Conservation (phyloP, 2,113 vertebrate species). For the Myrmecophaga tridactyla region DNA sequence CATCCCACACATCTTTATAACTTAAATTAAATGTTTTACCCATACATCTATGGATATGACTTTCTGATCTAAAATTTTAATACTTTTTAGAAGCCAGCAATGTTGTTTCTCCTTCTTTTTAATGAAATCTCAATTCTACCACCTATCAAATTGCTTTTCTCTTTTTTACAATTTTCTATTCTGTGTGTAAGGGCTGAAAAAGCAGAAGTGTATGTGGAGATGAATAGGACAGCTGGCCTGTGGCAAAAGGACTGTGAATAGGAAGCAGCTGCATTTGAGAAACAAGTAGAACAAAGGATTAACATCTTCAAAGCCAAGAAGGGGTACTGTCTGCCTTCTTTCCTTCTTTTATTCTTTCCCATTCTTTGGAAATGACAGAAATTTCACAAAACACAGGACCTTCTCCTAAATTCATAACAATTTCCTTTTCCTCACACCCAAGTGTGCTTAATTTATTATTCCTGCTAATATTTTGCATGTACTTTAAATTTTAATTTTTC, state of each 20-base stretch:
- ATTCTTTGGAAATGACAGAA: background rate
- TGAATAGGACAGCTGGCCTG: background rate
- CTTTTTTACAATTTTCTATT: background rate
- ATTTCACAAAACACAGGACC: slow-evolving; percentile 8
- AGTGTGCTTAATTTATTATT: slow-evolving; percentile 20
- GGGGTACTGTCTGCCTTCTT: background rate
- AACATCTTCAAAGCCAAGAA: slow-evolving; percentile 33
- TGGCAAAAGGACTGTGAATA: background rate
- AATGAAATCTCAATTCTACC: background rate
- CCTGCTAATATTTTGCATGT: slow-evolving; percentile 27
- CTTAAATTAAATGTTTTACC: background rate
- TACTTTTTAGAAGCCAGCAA: background rate
- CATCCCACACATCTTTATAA: background rate
- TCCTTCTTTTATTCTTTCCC: background rate
- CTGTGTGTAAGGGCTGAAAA: background rate
- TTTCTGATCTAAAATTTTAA: background rate
- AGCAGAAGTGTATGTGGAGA: background rate
- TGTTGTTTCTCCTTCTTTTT: background rate
- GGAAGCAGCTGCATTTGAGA: background rate
- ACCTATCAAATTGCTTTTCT: background rate
- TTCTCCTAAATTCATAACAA: slow-evolving; percentile 32
- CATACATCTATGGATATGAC: background rate
- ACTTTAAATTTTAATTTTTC: slow-evolving; percentile 17
- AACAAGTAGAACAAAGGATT: slow-evolving; percentile 39
- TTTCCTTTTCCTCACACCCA: background rate